Evolutionary conservation across 64 coral and sea anemone genomes (phyloP).

Genomic region (Actinia equina): DNA sequence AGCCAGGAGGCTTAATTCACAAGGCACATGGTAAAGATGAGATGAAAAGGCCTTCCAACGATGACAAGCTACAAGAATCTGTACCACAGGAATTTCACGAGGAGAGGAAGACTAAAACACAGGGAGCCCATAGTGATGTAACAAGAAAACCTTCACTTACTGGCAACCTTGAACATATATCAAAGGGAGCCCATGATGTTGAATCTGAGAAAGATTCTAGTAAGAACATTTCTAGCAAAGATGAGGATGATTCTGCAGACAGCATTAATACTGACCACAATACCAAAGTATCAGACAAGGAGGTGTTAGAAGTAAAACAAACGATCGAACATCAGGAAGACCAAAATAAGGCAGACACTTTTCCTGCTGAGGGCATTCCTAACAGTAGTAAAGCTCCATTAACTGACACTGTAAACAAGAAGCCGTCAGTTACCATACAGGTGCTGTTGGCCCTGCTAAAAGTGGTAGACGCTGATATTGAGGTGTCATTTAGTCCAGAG

Average conservation of each 20-base stretch:
- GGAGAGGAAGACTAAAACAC: too few relatives aligned
- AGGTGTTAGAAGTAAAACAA: background rate
- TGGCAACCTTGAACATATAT: background rate
- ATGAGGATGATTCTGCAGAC: background rate
- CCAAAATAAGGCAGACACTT: background rate
- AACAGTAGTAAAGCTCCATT: background rate
- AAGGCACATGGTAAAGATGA: background rate
- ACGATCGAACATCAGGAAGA: background rate
- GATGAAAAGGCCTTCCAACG: too few relatives aligned
- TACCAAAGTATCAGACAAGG: background rate
- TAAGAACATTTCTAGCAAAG: background rate
- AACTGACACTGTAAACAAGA: background rate
- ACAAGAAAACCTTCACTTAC: too few relatives aligned
- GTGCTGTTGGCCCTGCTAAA: conserved; percentile 49
- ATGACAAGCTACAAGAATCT: too few relatives aligned
- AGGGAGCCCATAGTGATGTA: too few relatives aligned
- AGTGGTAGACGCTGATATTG: conserved; percentile 74
- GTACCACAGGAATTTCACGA: background rate
- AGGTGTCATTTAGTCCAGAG: conserved; percentile 91
- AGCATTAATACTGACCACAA: background rate
- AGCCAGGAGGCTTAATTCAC: background rate
- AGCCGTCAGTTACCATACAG: conserved; percentile 42
- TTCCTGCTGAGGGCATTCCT: background rate
- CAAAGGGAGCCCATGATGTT: background rate
- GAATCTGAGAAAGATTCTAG: background rate